These are phyloP conservation scores for Mystacornis crossleyi DNA, from an alignment of 2,113 vertebrate species.

Conservation along the genomic window DNA sequence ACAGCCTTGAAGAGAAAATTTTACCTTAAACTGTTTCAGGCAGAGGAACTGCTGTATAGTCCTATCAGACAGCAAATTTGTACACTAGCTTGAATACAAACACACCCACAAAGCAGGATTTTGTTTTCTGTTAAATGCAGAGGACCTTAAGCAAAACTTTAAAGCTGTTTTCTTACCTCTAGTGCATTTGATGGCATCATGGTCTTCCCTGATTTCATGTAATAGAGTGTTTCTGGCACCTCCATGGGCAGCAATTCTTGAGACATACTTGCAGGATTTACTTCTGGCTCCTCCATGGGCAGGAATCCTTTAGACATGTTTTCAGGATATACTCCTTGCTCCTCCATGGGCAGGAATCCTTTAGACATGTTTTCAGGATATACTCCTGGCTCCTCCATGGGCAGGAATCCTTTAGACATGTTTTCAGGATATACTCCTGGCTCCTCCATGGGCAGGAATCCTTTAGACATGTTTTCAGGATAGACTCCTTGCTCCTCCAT, in stretches of 20 bases:
- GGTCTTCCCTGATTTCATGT: background rate
- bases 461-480: background rate
- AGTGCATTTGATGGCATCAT: background rate
- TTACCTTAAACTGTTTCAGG: background rate
- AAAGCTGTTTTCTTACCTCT: constrained; percentile 35
- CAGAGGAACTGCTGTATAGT: background rate
- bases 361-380: constrained; percentile 45
- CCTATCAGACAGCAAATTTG: background rate
- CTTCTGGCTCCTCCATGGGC: background rate
- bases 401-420: constrained; percentile 58
- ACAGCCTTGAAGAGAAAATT: background rate
- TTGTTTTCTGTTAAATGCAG: background rate
- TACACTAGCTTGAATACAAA: background rate
- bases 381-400: background rate
- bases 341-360: background rate
- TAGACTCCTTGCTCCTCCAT: background rate
- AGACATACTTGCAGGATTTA: constrained; percentile 40
- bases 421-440: background rate
- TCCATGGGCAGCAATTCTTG: constrained; percentile 4
- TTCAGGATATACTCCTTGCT: background rate
- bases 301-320: constrained; percentile 50
- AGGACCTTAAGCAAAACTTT: background rate
- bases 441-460: background rate
- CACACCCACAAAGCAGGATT: background rate
- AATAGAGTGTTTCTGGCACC: background rate